Evolutionary conservation across 2,113 vertebrate genomes (phyloP), one percentile per base, ranked within the genome.

Genomic region (Casuarius casuarius): DNA sequence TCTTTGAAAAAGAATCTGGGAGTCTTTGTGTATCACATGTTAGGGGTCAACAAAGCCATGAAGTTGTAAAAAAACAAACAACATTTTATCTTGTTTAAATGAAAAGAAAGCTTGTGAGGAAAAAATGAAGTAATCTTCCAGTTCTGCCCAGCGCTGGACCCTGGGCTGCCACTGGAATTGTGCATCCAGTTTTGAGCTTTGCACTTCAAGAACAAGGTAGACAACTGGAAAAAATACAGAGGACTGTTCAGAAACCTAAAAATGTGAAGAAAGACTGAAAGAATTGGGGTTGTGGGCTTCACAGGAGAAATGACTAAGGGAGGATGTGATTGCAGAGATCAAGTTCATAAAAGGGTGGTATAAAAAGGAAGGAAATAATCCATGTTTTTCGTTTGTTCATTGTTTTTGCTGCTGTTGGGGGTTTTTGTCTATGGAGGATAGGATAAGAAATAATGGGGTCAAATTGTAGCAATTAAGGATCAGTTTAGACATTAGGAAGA

Each of bases 21-120:
- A 94, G 68, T 67, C 84, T 95, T 84, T 52, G 84, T 84, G 73
- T 95, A 92, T 91, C 89, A 92, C 84, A 82, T 95, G 87, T 62
- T 40, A 87, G 40, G 86, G 68, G 84, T 92, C 87, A 94, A 67
- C 66, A 87, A 92, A 95, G 79, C 76, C 80, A 89, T 63, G 35
- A 80, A 94, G 89, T 25, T 94, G 86, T 90, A 94, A 92, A 92
- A 89, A 86, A 80, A 73, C 49, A 62, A 77, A 71, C 92, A 94
- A 93, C 56, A 40, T 88, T 95, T 96, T 76, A 52, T 93, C 33
- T 94, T 76, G 89, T 96, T 68, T 88, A 96, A 92, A 81, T 90
- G 56, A 61, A 93, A 95, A 92, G 84, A 74, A 67, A 92, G 68
- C 65, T 93, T 75, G 83, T 80, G 83, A 92, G 35, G 44, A 71